Evolutionary conservation across 2,113 vertebrate species (phyloP), one percentile per base, ranked within the genome.

Genomic region (Elgaria multicarinata): DNA sequence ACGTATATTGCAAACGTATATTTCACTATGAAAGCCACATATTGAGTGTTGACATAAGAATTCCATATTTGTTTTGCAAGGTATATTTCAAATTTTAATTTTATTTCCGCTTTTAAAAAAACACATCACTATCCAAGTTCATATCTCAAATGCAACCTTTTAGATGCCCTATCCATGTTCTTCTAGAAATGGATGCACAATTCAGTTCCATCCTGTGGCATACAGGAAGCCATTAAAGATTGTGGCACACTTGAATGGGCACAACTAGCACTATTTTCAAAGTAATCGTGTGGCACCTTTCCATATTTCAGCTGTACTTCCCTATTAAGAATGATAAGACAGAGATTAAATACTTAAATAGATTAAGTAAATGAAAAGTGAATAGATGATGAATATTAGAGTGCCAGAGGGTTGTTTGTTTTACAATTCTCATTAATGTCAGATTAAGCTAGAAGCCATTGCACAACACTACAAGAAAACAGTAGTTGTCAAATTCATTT

Each of bases 381-480:
- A 82, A 22, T 82, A 62, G 80, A 64, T 82, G 80, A 22, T 28
- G 42, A 82, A 82, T 55, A 80, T 80, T 55, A 77, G 46, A 79
- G 31, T 10, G 16, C 50, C 75, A 46, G 42, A 46, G 22, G 75
- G 67, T 71, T n/a, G 14, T 79, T 53, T 79, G 13, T 79, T 33
- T 79, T 79, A 46, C 3, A 82, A 82, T 36, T 71, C 66, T 71
- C 44, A 71, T 36, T 53, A 53, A 72, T 50, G 46, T 85, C 28
- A 33, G 14, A 71, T 53, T 85, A n/a, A 71, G 42, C 31, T 50
- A 71, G 87, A 84, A 88, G 12, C 33, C 39, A 4, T 36, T 86
- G 82, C 89, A 58, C 0, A 62, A 88, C 66, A 83, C 46, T 91
- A 88, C 62, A 86, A 77, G 42, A 33, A 74, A 93, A 90, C 90